Evolutionary conservation across 2,797 vertebrate species (phyloP), one percentile per base, ranked within the genome.

Genomic region (Choloepus didactylus): DNA sequence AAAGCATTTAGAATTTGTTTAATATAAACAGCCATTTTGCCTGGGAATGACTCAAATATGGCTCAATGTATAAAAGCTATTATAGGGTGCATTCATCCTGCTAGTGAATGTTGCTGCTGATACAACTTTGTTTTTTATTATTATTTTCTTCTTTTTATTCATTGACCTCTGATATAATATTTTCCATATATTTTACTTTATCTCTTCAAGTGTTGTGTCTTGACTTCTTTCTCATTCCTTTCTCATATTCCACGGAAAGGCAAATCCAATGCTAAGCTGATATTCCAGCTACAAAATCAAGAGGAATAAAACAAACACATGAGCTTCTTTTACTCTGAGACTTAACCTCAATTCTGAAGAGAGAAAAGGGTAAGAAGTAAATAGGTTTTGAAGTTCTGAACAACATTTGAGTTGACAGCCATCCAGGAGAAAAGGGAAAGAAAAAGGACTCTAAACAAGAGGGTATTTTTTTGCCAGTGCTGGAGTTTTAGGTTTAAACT

Each of bases 1-100:
- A 82, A 69, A 91, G 21, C 41, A 77, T 77, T 96, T 51, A 72
- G 54, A 94, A 83, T 62, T 19, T 70, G 8, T 86, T 95, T 92
- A 73, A 87, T 75, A 62, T 60, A 93, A 94, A 81, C 19, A 79
- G 46, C 6, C 14, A 12, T 46, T 59, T 82, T 92, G 3, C 10
- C n/a, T 89, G 16, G 16, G n/a, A 84, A 92, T 60, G 81, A 90
- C 77, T 87, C 9, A 80, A 51, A 84, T 85, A 69, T 49, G 7
- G 46, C 18, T 93, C 44, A 75, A 19, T 56, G 1, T 73, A 51
- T 41, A 35, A 66, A 84, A 84, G 4, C 66, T 31, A 64, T 44
- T 81, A 16, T 31, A 46, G 29, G 46, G 9, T 87, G 3, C 29
- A 4, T 51, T 3, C 5, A 73, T 87, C 5, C 29, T 92, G 10